Evolutionary conservation across 1,140 invertebrate genomes (phyloP), one percentile per base, ranked within the genome.

Genomic region (Conus ventricosus): DNA sequence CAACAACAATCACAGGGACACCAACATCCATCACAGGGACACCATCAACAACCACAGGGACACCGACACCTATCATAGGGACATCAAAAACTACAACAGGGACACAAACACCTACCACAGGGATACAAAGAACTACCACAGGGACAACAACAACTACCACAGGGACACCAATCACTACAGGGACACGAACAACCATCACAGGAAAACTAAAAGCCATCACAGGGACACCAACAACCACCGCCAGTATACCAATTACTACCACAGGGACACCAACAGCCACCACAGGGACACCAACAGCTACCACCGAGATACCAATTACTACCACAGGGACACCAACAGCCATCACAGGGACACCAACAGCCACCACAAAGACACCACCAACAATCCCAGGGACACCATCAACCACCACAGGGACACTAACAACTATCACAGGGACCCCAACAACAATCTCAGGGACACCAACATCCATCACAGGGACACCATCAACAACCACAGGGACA

Each of bases 11-110:
- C 23, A 63, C 23, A 7, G 27, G 84, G 23, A 63, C 84, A 60
- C 39, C 75, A 81, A 87, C 89, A 71, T 39, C 76, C 23, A 80
- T 27, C 11, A 81, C 80, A 51, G 71, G 54, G 20, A 80, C 80
- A 71, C 71, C 89, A 87, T 84, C 85, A 39, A 39, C 80, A 8
- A 57, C 63, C 8, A 27, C 27, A 20, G 10, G 57, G 85, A 4
- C 25, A 39, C 76, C 23, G n/a, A 39, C 39, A 39, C 39, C 39
- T 39, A 39, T 39, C 39, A 39, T 60, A 51, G 71, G 54, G 20
- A 80, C 80, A 71, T 71, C 89, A 87, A 88, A 80, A 13, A 71
- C 80, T 20, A 51, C 67, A 4, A 39, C 51, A 23, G 5, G 25
- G 23, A 80, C 89, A 78, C 25, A 7, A 78, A 78, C 76, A 27